phyloP scores from a whole-genome alignment of 1,140 invertebrate genomes.

The Aricia agestis region DNA sequence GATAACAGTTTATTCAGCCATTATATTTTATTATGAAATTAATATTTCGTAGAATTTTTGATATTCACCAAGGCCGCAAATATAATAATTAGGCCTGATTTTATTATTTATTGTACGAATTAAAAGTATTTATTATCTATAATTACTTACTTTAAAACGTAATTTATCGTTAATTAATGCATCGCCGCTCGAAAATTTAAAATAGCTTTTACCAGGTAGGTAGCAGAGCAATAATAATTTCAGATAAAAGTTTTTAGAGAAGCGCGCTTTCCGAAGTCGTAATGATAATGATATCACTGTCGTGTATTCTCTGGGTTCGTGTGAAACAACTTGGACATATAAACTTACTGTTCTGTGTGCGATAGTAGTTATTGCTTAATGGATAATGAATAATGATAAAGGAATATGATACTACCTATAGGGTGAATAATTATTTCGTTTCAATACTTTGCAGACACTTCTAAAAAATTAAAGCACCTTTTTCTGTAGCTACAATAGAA shows the following conservation, averaged over 20 bases:
- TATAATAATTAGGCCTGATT: not conserved
- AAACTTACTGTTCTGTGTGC: not conserved
- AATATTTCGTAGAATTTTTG: slow-evolving; percentile 10
- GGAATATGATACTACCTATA: no score
- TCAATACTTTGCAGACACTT: no score
- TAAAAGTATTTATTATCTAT: slow-evolving; percentile 6
- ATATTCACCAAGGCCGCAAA: not conserved
- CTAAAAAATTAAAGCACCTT: no score
- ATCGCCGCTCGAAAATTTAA: not conserved
- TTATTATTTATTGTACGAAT: slow-evolving; percentile 17
- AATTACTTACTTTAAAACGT: not conserved
- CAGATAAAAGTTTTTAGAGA: slow-evolving; percentile 3
- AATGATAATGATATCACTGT: slow-evolving; percentile 3
- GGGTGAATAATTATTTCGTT: no score
- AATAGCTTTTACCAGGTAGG: not conserved
- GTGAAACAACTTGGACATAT: not conserved
- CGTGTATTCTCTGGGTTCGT: not conserved
- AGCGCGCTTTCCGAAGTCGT: not conserved
- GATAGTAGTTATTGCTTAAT: no score
- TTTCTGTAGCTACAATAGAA: no score
- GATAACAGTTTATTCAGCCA: not conserved
- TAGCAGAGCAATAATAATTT: slow-evolving; percentile 2
- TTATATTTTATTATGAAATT: not conserved
- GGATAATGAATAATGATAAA: not conserved
- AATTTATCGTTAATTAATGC: not conserved